Percentiles rank a stretch among this genome's conserved stretches.
Conservation (phyloP, 2,113 vertebrate species). For the Machaerirhynchus nigripectus region DNA sequence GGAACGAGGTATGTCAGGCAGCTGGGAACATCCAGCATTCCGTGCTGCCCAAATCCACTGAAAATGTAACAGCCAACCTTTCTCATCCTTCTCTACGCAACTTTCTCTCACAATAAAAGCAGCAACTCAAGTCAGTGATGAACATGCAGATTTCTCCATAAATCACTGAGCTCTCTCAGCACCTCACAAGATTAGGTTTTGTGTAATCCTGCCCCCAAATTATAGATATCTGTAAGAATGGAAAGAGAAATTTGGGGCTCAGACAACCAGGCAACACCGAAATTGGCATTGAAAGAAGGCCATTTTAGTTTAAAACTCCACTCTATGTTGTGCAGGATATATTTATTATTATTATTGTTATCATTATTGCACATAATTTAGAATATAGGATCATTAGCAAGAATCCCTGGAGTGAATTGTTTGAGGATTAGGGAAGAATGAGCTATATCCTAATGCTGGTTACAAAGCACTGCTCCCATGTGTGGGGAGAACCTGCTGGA, state of each 20-base stretch:
- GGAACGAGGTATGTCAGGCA: not conserved
- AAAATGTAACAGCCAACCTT: not conserved
- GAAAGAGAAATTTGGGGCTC: not conserved
- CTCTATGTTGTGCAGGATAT: not conserved
- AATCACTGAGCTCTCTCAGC: not conserved
- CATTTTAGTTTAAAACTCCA: not conserved
- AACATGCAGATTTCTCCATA: not conserved
- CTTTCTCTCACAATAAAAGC: not conserved
- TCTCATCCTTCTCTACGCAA: not conserved
- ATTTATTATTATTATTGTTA: not conserved
- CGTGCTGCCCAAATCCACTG: not conserved
- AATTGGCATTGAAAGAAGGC: not conserved
- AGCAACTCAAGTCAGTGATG: not conserved
- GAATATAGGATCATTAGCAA: not conserved
- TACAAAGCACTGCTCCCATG: not conserved
- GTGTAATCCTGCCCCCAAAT: not conserved
- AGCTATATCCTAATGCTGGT: not conserved
- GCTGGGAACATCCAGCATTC: not conserved
- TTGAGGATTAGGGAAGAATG: not conserved
- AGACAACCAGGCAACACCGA: not conserved
- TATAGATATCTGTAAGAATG: not conserved
- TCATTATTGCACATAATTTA: not conserved
- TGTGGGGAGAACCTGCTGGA: not conserved
- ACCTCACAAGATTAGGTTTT: not conserved
- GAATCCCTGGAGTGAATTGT: not conserved